phyloP scores from a whole-genome alignment of 2,888 invertebrate species.

The Griposia aprilina region DNA sequence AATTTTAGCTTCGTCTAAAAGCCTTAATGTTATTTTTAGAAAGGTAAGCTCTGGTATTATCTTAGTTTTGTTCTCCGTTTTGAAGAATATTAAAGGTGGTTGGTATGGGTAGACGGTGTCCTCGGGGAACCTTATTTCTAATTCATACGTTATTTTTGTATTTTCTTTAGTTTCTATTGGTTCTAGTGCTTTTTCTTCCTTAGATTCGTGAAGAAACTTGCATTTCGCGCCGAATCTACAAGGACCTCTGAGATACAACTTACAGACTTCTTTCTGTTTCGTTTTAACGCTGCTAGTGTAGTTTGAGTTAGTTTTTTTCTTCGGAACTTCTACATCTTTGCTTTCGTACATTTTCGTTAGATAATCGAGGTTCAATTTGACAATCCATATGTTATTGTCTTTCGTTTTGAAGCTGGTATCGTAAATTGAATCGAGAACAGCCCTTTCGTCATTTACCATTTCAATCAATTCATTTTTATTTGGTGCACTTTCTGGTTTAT shows the following conservation, averaged over 20 bases:
- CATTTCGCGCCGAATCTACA: constrained; percentile 94
- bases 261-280: constrained; percentile 91
- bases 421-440: constrained; percentile 94
- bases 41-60: constrained; percentile 92
- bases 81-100: constrained; percentile 93
- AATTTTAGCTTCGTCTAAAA: constrained; percentile 92
- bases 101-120: constrained; percentile 94
- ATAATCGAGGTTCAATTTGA: constrained; percentile 93
- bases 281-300: constrained; percentile 83
- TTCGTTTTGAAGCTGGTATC: constrained; percentile 93
- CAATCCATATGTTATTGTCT: constrained; percentile 93
- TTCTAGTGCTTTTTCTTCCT: constrained; percentile 77
- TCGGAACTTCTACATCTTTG: constrained; percentile 86
- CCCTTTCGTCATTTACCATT: constrained; percentile 93
- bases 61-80: constrained; percentile 89
- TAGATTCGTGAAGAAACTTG: constrained; percentile 92
- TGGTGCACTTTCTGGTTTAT: constrained; percentile 83
- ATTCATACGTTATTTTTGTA: constrained; percentile 89
- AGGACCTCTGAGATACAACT: constrained; percentile 91
- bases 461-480: constrained; percentile 90
- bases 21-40: constrained; percentile 92
- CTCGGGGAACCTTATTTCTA: constrained; percentile 94
- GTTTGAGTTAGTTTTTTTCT: constrained; percentile 83
- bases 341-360: constrained; percentile 90
- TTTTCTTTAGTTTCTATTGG: constrained; percentile 74